phyloP scores from a whole-genome alignment of 2,797 vertebrate species.

The Darevskia mixta region DNA sequence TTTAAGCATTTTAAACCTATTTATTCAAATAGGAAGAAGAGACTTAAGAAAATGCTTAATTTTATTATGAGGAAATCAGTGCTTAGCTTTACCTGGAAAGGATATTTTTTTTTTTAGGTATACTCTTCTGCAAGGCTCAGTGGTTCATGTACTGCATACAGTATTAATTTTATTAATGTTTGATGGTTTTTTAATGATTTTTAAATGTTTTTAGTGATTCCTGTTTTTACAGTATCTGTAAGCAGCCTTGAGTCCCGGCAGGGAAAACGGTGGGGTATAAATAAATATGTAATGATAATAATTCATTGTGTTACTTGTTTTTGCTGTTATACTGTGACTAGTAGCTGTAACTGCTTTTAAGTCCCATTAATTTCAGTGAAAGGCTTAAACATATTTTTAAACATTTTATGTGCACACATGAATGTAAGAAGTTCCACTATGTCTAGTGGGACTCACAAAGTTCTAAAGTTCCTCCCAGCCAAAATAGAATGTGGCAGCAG shows the following conservation, averaged over 20 bases:
- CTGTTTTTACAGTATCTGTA: too few species aligned
- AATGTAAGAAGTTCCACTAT: not conserved
- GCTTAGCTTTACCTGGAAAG: not conserved
- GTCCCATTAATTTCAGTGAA: not conserved
- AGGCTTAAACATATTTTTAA: not conserved
- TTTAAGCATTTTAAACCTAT: not conserved
- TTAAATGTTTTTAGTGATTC: too few species aligned
- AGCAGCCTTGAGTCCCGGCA: too few species aligned
- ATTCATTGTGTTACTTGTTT: not conserved
- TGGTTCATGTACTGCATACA: not conserved
- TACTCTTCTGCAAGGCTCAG: not conserved
- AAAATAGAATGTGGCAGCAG: too few species aligned
- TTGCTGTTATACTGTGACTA: not conserved
- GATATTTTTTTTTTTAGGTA: not conserved
- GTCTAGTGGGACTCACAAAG: not conserved
- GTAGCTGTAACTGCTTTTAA: not conserved
- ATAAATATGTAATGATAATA: too few species aligned
- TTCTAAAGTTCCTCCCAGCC: not conserved
- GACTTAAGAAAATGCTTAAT: not conserved
- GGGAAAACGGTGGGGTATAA: too few species aligned
- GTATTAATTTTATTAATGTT: too few species aligned
- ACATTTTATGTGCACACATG: too few species aligned
- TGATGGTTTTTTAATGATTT: too few species aligned
- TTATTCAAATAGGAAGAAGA: not conserved
- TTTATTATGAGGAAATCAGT: not conserved